Conservation (phyloP, 2,797 vertebrate genomes). For the Meda fulgida region DNA sequence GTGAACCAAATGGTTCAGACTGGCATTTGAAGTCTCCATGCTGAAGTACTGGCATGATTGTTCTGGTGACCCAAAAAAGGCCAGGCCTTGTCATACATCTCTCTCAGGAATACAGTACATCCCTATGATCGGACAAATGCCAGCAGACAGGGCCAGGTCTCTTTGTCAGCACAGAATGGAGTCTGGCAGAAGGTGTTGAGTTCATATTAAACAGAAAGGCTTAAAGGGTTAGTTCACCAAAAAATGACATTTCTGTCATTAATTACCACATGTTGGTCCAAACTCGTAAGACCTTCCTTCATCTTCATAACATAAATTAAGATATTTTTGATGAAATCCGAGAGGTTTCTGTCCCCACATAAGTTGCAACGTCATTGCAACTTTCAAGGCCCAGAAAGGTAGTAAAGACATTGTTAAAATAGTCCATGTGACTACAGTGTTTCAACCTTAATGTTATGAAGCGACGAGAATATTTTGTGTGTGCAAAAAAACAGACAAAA, state of each 20-base stretch:
- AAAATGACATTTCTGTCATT: background rate
- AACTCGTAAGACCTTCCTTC: background rate
- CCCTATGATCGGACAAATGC: slow-evolving; percentile 40
- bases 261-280: background rate
- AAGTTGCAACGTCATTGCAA: too few species aligned
- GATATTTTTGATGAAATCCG: too few species aligned
- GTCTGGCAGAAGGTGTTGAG: slow-evolving; percentile 21
- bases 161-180: slow-evolving; percentile 24
- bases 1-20: slow-evolving; percentile 49
- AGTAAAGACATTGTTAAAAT: too few species aligned
- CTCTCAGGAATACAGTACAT: slow-evolving; percentile 43
- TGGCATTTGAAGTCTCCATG: slow-evolving; percentile 25
- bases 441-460: too few species aligned
- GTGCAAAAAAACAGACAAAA: too few species aligned
- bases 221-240: background rate
- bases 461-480: too few species aligned
- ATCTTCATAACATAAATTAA: too few species aligned
- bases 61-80: slow-evolving; percentile 73
- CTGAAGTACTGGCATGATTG: slow-evolving; percentile 37
- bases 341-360: too few species aligned
- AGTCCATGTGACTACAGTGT: too few species aligned
- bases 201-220: slow-evolving; percentile 26
- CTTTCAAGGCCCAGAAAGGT: too few species aligned
- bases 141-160: slow-evolving; percentile 28
- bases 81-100: slow-evolving; percentile 63